Percentiles rank a stretch among this genome's conserved stretches.
Evolutionary conservation across 2,113 vertebrate species (phyloP).

Genomic region (Calidris pygmaea): DNA sequence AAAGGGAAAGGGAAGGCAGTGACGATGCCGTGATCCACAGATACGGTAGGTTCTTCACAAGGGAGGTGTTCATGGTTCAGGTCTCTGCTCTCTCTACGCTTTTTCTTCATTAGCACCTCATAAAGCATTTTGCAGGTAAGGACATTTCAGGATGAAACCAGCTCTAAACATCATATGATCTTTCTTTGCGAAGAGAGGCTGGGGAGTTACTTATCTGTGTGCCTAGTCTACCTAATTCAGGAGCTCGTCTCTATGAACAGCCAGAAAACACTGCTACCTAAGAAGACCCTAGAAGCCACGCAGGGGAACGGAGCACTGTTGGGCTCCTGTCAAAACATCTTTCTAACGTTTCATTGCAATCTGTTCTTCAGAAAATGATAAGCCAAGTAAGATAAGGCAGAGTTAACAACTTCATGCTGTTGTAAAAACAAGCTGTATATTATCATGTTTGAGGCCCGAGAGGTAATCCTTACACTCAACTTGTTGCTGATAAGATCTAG

Average conservation of each 20-base stretch:
- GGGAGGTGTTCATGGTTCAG: not conserved
- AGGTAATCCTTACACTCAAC: not conserved
- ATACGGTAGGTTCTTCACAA: fast-evolving
- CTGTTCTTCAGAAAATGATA: not conserved
- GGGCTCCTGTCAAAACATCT: not conserved
- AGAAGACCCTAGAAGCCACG: fast-evolving
- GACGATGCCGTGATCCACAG: fast-evolving
- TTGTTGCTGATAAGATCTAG: not conserved
- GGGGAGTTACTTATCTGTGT: not conserved
- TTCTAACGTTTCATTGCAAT: not conserved
- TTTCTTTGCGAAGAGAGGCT: not conserved
- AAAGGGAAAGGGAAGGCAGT: not conserved
- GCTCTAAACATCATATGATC: not conserved
- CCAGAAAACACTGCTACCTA: not conserved
- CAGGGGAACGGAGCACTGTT: not conserved
- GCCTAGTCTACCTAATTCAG: not conserved
- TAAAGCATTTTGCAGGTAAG: not conserved
- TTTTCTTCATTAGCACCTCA: not conserved
- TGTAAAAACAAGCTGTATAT: not conserved
- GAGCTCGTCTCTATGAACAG: not conserved
- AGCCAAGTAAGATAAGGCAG: not conserved
- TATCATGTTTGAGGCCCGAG: not conserved
- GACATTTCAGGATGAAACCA: not conserved
- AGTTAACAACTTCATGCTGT: not conserved
- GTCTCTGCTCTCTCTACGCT: not conserved